phyloP scores from a whole-genome alignment of 2,797 vertebrate genomes.

The Hyperoplus lanceolatus region DNA sequence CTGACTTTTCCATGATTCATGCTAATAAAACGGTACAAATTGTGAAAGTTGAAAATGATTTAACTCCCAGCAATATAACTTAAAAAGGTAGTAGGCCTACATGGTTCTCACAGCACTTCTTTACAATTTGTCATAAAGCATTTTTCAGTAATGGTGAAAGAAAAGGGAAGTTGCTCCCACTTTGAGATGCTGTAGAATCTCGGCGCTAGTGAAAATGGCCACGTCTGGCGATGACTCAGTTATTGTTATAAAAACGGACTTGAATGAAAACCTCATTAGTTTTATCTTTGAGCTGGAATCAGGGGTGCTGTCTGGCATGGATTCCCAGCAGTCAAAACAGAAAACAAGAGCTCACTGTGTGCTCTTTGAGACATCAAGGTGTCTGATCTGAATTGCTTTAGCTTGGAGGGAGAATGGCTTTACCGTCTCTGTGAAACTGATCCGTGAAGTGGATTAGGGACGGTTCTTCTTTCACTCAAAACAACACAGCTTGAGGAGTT shows the following conservation, averaged over 20 bases:
- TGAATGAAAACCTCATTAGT: slow-evolving; percentile 84
- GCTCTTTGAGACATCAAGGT: slow-evolving; percentile 87
- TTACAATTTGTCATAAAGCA: slow-evolving; percentile 19
- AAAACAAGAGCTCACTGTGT: slow-evolving; percentile 87
- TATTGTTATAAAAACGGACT: slow-evolving; percentile 81
- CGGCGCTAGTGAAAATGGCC: slow-evolving; percentile 74
- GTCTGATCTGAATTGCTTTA: slow-evolving; percentile 86
- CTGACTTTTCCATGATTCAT: slow-evolving; percentile 13
- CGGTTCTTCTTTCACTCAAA: slow-evolving; percentile 87
- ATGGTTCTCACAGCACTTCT: neutral
- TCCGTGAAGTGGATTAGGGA: slow-evolving; percentile 85
- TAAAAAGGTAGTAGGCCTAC: neutral
- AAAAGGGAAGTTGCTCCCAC: slow-evolving; percentile 54
- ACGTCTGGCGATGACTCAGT: slow-evolving; percentile 76
- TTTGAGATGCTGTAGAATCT: slow-evolving; percentile 74
- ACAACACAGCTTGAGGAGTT: slow-evolving; percentile 82
- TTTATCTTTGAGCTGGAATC: slow-evolving; percentile 85
- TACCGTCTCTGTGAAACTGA: slow-evolving; percentile 86
- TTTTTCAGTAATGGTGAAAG: slow-evolving; percentile 41
- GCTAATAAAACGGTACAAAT: neutral
- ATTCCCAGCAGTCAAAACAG: slow-evolving; percentile 86
- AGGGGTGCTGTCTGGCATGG: slow-evolving; percentile 82
- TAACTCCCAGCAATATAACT: neutral
- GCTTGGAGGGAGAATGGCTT: slow-evolving; percentile 84
- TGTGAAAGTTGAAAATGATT: neutral